Conservation (phyloP, 2,797 vertebrate genomes). For the Arnoldichthys spilopterus region DNA sequence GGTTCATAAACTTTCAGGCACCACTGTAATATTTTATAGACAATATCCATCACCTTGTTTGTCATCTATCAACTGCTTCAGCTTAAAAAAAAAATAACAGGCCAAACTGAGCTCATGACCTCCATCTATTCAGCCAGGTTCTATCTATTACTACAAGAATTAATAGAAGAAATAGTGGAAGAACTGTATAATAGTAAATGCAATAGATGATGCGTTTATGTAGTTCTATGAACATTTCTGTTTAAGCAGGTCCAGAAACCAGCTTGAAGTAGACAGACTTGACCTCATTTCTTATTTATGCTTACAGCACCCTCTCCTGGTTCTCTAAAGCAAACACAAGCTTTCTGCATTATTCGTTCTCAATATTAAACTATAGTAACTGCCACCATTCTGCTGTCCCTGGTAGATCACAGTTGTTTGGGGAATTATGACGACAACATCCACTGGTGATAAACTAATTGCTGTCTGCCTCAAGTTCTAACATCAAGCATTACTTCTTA, state of each 20-base stretch:
- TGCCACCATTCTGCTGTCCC: neutral
- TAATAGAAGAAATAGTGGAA: too few species aligned
- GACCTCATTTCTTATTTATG: neutral
- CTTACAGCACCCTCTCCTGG: neutral
- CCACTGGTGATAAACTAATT: neutral
- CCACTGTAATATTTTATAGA: neutral
- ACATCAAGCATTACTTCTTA: constrained; percentile 70
- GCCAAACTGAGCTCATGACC: neutral
- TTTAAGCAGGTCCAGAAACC: neutral
- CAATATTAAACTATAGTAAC: neutral
- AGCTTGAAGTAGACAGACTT: too few species aligned
- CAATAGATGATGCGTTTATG: neutral
- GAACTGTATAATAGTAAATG: neutral
- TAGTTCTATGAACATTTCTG: neutral
- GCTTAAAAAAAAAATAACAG: too few species aligned
- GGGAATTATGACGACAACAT: neutral
- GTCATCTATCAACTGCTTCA: neutral
- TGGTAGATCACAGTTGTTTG: neutral
- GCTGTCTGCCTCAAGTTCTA: too few species aligned
- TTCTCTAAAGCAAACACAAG: neutral
- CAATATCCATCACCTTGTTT: neutral
- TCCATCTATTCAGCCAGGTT: neutral
- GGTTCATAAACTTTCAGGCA: too few species aligned
- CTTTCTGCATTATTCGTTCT: neutral
- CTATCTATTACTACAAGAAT: too few species aligned